A percentile compares a stretch with the other conserved stretches of the same genome.
Evolutionary conservation across 1,140 invertebrate species (phyloP).

Genomic region (Aphidius ervi): DNA sequence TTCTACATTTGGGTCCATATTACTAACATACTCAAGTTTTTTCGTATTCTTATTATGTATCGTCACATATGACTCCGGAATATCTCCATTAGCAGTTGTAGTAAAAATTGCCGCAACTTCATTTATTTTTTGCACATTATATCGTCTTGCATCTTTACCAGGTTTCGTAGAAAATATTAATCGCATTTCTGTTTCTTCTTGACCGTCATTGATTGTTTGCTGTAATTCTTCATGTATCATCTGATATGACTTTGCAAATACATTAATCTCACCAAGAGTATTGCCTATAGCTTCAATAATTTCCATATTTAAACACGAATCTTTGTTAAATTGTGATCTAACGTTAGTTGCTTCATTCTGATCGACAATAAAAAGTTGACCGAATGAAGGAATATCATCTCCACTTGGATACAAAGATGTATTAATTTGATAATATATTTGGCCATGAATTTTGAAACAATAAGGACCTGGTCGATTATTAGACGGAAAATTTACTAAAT

Average conservation of each 20-base stretch:
- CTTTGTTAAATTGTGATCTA: background rate
- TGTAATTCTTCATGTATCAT: conserved; percentile 14
- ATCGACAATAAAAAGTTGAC: conserved; percentile 21
- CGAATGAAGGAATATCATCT: conserved; percentile 13
- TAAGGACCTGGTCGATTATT: conserved; percentile 1
- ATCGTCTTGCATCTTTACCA: conserved; percentile 2
- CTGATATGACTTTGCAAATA: conserved; percentile 12
- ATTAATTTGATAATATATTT: conserved; percentile 8
- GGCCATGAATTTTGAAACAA: conserved; percentile 3
- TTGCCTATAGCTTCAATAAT: conserved; percentile 8
- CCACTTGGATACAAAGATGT: conserved; percentile 8
- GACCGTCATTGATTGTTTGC: background rate
- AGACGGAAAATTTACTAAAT: background rate
- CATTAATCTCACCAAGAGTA: conserved; percentile 13
- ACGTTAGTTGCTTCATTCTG: conserved; percentile 13
- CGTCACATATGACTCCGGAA: conserved; percentile 3
- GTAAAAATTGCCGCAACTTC: conserved; percentile 3
- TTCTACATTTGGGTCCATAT: conserved; percentile 8
- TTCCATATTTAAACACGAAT: background rate
- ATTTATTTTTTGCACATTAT: background rate
- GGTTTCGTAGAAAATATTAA: conserved; percentile 2
- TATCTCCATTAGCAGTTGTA: conserved; percentile 7
- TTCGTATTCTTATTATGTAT: conserved; percentile 12
- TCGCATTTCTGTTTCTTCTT: conserved; percentile 8
- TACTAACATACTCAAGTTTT: conserved; percentile 1